Evolutionary conservation across 2,797 vertebrate genomes (phyloP).

Genomic region (Onychomys leucogaster): DNA sequence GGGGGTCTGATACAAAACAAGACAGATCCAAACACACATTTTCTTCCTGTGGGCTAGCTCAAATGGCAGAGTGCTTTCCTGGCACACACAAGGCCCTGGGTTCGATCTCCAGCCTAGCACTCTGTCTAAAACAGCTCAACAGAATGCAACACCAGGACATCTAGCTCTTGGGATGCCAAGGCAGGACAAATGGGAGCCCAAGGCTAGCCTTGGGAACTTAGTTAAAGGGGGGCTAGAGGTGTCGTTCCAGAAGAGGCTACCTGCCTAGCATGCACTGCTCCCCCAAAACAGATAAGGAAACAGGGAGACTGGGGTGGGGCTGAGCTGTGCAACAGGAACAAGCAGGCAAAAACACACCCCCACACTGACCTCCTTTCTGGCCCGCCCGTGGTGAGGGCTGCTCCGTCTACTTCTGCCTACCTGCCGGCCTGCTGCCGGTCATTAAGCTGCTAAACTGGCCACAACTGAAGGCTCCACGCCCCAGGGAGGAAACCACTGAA

Average conservation of each 20-base stretch:
- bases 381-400: accelerated
- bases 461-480: conserved; percentile 82
- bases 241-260: too few species aligned
- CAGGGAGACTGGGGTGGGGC: neutral
- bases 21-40: neutral
- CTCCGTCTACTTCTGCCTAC: conserved; percentile 52
- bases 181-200: neutral
- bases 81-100: neutral
- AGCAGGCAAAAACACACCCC: neutral
- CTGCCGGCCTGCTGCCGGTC: conserved; percentile 40
- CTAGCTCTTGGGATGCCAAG: neutral
- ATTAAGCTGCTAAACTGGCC: conserved; percentile 76
- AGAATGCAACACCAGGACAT: too few species aligned
- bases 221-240: too few species aligned
- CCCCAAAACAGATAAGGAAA: neutral
- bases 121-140: neutral
- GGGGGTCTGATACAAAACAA: neutral
- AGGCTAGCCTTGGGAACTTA: neutral
- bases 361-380: conserved; percentile 74
- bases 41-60: neutral
- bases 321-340: neutral
- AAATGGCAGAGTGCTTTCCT: neutral
- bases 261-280: too few species aligned
- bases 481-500: conserved; percentile 65
- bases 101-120: neutral